Conservation (phyloP, 2,113 vertebrate species). For the Cebus imitator region DNA sequence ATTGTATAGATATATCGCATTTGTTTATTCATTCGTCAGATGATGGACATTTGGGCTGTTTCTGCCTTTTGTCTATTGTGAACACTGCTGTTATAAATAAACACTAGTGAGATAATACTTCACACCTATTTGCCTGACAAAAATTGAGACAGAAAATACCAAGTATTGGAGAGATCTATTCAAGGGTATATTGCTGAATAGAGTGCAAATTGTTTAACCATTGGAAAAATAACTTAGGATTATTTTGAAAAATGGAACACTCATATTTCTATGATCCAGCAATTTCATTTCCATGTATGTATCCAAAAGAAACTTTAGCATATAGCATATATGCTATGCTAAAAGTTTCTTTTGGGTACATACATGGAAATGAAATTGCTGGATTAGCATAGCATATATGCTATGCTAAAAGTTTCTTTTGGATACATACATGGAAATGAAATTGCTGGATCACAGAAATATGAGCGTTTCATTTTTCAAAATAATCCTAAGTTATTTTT, state of each 20-base stretch:
- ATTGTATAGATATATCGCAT: not conserved
- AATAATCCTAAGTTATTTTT: too few species aligned
- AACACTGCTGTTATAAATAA: not conserved
- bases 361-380: too few species aligned
- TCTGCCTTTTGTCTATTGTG: not conserved
- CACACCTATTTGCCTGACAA: not conserved
- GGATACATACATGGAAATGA: too few species aligned
- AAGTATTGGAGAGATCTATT: not conserved
- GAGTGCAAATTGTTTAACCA: not conserved
- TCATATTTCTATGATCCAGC: not conserved
- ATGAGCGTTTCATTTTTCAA: too few species aligned
- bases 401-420: too few species aligned
- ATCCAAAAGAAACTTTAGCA: not conserved
- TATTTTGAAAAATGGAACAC: not conserved
- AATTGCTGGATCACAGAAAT: too few species aligned
- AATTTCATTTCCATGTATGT: not conserved
- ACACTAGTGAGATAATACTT: not conserved
- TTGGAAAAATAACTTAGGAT: constrained; percentile 1
- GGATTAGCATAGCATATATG: too few species aligned
- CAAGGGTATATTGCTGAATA: not conserved
- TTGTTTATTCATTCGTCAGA: not conserved
- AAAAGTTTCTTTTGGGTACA: too few species aligned
- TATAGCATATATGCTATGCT: not conserved
- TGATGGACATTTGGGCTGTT: not conserved
- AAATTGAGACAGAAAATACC: not conserved